Evolutionary conservation across 2,113 vertebrate species (phyloP), one percentile per base, ranked within the genome.

Genomic region (Collichthys lucidus): DNA sequence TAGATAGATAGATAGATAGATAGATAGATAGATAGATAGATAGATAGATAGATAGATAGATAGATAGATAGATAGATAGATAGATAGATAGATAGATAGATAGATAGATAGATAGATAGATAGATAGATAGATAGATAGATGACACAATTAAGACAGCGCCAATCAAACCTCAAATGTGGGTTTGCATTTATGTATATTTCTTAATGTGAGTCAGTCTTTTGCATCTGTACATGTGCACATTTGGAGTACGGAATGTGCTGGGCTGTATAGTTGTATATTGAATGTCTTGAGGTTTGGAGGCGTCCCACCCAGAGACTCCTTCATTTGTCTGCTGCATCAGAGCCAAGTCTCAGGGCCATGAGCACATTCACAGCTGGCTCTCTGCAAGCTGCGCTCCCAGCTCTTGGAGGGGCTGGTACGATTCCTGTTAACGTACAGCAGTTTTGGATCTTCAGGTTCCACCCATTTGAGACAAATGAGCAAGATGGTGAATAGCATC

Each of bases 301-400:
- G 59, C 75, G 80, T 87, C 85, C 86, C 84, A 86, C 83, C 83
- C 80, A 86, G 55, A 86, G 68, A 78, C 66, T 66, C 68, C 73
- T 86, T 74, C 71, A 76, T 31, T 68, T 60, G 77, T 86, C 76
- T 80, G 75, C 68, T 82, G 77, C 20, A 53, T 84, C 55, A 77
- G 77, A 86, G 89, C 88, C 89, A 93, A 89, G 82, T 89, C 82
- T 89, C 86, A 80, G 31, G 78, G 76, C 68, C 71, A 64, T 90
- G 91, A 95, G 68, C 72, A 31, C 81, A 93, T 87, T 83, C 79
- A 91, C 91, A 94, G 93, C 93, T 94, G 93, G 88, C 69, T 80
- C 60, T 77, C 50, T 87, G 81, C 67, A 84, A 84, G 20, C 74
- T 89, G 53, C 31, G 77, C 69, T 90, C 84, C 77, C 78, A 88